Base-by-base conservation (phyloP, 2,113 vertebrate genomes). In the Nothoprocta pentlandii region DNA sequence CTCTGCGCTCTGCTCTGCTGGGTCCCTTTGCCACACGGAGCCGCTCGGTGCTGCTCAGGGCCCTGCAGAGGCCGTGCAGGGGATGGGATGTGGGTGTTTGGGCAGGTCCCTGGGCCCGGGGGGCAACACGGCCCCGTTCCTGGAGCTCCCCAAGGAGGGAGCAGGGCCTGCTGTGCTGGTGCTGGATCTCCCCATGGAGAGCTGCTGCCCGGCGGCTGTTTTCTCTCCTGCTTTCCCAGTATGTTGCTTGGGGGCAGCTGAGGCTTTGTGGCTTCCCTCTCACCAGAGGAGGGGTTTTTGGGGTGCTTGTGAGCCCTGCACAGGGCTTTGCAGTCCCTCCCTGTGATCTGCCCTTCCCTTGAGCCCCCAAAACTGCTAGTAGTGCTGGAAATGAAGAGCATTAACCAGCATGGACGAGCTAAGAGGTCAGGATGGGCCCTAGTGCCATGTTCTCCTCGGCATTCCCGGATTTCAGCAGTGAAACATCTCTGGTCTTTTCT, bases 61-160 rank as follows among this genome's bases (percentile, higher is more conserved):
- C 32, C 16, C 1, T 6, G 2, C 19, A 26, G 49, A 49, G 49
- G 34, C 64, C 34, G 2, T 0, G 1, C 0, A 4, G 41, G 66
- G 34, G 46, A 26, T 17, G 14, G 53, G 80, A 9, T 30, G 28
- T 30, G 28, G 54, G 54, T 56, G 54, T 56, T 56, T 16, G 54
- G 26, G 53, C 53, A 56, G 26, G 26, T 56, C 53, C 13, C 53
- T 56, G 53, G 26, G 28, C 54, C 28, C 28, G 15, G 26, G 51
- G 26, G 54, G 13, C 54, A 16, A 56, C 28, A 56, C 26, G 7
- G 28, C 28, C 54, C 54, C 28, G 5, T 56, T 56, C 54, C 28
- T 56, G 54, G 54, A 56, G 54, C 14, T 30, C 54, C 28, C 54
- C 26, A 13, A 30, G 28, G 54, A 56, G 26, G 15, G 54, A 56